A percentile compares a stretch with the other conserved stretches of the same genome.
These are phyloP conservation scores for Odontophorus gujanensis DNA, from an alignment of 2,113 vertebrate species.

Conservation along the genomic window DNA sequence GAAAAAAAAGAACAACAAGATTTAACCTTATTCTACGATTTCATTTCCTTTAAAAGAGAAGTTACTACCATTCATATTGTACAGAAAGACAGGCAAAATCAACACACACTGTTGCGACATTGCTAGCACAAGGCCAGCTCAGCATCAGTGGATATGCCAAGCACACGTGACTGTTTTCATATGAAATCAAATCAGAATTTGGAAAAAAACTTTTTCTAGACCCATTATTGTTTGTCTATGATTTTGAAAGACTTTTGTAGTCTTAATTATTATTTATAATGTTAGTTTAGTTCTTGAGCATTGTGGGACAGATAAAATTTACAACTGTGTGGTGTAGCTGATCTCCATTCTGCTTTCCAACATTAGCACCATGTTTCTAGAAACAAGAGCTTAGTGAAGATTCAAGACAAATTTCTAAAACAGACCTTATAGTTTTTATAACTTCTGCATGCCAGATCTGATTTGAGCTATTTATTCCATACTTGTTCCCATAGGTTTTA, in stretches of 20 bases:
- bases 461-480: not conserved
- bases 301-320: not conserved
- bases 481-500: not conserved
- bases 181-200: not conserved
- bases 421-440: not conserved
- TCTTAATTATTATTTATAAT: not conserved
- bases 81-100: not conserved
- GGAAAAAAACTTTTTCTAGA: not conserved
- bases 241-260: not conserved
- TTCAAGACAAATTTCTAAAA: not conserved
- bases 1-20: fast-evolving
- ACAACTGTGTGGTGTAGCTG: not conserved
- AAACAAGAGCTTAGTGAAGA: not conserved
- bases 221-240: not conserved
- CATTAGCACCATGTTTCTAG: not conserved
- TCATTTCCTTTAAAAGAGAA: not conserved
- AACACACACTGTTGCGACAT: not conserved
- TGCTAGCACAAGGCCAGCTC: not conserved
- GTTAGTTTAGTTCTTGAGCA: not conserved
- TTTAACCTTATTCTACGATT: not conserved
- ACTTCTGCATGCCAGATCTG: not conserved
- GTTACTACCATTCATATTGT: not conserved
- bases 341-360: not conserved
- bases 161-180: not conserved
- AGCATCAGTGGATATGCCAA: not conserved